Conservation (phyloP, 1,140 invertebrate genomes). For the Periplaneta americana region DNA sequence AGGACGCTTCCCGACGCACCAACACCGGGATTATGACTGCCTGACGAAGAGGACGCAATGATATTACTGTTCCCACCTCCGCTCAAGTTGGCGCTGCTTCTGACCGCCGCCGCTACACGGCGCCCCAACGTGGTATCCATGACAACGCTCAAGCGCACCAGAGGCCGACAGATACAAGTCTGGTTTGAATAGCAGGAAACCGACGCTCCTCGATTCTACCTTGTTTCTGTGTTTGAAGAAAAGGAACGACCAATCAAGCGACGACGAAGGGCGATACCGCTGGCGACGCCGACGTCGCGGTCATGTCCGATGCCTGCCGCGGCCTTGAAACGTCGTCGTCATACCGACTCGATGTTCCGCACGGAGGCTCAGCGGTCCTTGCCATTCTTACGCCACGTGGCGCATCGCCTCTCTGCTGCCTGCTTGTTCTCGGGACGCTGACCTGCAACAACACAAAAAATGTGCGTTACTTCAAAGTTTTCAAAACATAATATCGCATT, state of each 20-base stretch:
- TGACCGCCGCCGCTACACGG: conserved; percentile 3
- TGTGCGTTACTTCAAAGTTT: no score
- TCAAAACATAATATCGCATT: no score
- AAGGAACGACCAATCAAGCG: neutral
- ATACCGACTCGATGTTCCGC: neutral
- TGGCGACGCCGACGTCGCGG: neutral
- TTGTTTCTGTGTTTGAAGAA: no score
- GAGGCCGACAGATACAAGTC: neutral
- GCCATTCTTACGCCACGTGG: neutral
- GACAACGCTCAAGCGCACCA: neutral
- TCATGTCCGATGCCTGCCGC: neutral
- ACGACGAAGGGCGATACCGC: neutral
- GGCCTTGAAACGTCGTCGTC: neutral
- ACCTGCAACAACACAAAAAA: no score
- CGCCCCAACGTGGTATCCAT: conserved; percentile 14
- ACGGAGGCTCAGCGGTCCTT: neutral
- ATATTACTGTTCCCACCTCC: neutral
- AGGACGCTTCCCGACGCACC: neutral
- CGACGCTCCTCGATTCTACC: neutral
- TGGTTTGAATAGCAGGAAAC: neutral
- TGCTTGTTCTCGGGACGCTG: no score
- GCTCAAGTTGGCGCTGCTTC: neutral
- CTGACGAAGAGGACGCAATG: neutral
- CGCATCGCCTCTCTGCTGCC: no score
- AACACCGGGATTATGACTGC: neutral